phyloP scores from a whole-genome alignment of 1,140 invertebrate species.

The Myzus persicae region DNA sequence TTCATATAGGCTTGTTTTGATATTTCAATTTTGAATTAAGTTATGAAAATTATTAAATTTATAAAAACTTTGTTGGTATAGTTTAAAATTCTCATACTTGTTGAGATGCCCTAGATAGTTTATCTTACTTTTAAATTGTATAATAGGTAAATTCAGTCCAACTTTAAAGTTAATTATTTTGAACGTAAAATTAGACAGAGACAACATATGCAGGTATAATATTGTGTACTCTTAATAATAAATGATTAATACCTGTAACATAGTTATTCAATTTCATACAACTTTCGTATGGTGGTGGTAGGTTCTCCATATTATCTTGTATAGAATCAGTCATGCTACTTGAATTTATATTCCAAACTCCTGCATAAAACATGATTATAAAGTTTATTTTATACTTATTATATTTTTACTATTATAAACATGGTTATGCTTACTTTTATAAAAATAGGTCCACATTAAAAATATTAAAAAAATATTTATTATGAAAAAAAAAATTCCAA shows the following conservation, averaged over 20 bases:
- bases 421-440: constrained; percentile 31
- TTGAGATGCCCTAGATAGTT: too few species aligned
- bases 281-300: constrained; percentile 12
- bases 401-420: background rate
- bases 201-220: too few species aligned
- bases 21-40: too few species aligned
- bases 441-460: constrained; percentile 35
- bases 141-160: too few species aligned
- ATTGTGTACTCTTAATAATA: background rate
- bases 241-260: constrained; percentile 30
- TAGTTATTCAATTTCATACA: constrained; percentile 52
- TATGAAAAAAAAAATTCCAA: background rate
- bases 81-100: too few species aligned
- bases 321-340: constrained; percentile 12
- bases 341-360: background rate
- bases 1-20: too few species aligned
- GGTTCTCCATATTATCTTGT: constrained; percentile 17
- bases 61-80: too few species aligned
- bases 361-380: background rate
- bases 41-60: too few species aligned
- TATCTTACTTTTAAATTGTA: too few species aligned
- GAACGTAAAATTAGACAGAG: too few species aligned
- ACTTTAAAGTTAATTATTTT: too few species aligned
- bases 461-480: background rate
- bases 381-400: background rate